Base-by-base conservation (phyloP, 2,797 vertebrate species). In the Cetoscarus ocellatus region DNA sequence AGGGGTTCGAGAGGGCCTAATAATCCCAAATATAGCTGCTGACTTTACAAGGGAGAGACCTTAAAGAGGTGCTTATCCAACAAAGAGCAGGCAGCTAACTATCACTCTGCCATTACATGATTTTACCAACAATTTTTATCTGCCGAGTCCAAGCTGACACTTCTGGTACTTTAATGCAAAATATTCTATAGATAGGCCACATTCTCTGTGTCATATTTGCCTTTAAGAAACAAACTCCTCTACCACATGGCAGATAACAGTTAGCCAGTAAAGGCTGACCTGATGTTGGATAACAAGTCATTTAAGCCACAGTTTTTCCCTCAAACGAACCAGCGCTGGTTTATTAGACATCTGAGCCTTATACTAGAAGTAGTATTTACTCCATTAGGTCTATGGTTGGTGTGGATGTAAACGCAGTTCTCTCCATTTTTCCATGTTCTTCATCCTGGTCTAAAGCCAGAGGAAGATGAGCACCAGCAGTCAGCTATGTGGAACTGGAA, bases 381-480 rank as follows among this genome's bases (percentile, higher is more conserved):
- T 77, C 77, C 61, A 51, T 66, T 76, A 71, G 51, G 60, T 72
- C 44, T 70, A 53, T 72, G 73, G 77, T 81, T 75, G 75, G 77
- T 80, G 81, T 81, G 85, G 80, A 63, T 85, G 81, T 85, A 86
- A 86, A 86, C 77, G 65, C 66, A 94, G 93, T 90, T 88, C 92
- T 92, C 93, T 92, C 94, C 93, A 94, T 93, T n/a, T n/a, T n/a
- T 87, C 80, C 84, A 75, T 79, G 79, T 88, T 89, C 86, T 84
- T 87, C 84, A 91, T 95, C 95, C 94, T 95, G 96, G 95, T 95
- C 94, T 86, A 48, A 70, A 95, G 93, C 94, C 76, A 76, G 85
- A 42, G 70, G 74, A 83, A 70, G 95, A 94, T 88, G 93, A 96
- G 96, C 94, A 95, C 95, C 95, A 95, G 95, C 92, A 93, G 92